Evolutionary conservation across 2,797 vertebrate genomes (phyloP).

Genomic region (Cirrhinus mrigala): DNA sequence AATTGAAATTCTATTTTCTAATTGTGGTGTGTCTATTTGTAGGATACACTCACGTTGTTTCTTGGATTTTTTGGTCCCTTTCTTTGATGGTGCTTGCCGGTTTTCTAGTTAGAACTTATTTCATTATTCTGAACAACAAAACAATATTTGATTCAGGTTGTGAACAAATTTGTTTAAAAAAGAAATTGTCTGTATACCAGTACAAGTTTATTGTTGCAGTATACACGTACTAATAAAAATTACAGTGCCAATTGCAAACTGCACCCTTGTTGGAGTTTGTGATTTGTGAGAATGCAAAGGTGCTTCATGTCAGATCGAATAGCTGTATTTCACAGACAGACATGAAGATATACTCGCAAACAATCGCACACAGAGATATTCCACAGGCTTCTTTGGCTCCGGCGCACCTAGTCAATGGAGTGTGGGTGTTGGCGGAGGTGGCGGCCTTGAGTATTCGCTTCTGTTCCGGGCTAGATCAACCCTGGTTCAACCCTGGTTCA

Average conservation of each 20-base stretch:
- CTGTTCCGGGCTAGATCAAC: slow-evolving; percentile 45
- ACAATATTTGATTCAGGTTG: slow-evolving; percentile 97
- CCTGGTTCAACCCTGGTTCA: no score
- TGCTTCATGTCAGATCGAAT: not conserved
- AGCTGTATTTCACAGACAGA: not conserved
- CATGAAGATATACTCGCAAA: not conserved
- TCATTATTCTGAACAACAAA: slow-evolving; percentile 91
- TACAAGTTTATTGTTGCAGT: slow-evolving; percentile 97
- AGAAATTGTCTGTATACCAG: slow-evolving; percentile 94
- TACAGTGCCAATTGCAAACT: slow-evolving; percentile 89
- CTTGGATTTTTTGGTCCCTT: slow-evolving; percentile 90
- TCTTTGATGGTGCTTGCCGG: slow-evolving; percentile 96
- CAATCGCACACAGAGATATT: not conserved
- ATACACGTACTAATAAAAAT: slow-evolving; percentile 95
- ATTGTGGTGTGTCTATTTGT: slow-evolving; percentile 96
- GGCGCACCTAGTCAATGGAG: slow-evolving; percentile 1
- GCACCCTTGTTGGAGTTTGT: slow-evolving; percentile 59
- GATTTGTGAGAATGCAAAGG: not conserved
- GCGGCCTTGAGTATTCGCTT: slow-evolving; percentile 53
- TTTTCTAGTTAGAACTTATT: slow-evolving; percentile 96
- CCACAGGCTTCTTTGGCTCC: slow-evolving; percentile 18
- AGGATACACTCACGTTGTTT: slow-evolving; percentile 86
- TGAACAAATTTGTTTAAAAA: slow-evolving; percentile 94
- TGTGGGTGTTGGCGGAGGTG: slow-evolving; percentile 34
- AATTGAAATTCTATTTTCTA: slow-evolving; percentile 97